These are phyloP conservation scores for Cephalotes varians DNA, from an alignment of 2,888 invertebrate species.

Conservation along the genomic window DNA sequence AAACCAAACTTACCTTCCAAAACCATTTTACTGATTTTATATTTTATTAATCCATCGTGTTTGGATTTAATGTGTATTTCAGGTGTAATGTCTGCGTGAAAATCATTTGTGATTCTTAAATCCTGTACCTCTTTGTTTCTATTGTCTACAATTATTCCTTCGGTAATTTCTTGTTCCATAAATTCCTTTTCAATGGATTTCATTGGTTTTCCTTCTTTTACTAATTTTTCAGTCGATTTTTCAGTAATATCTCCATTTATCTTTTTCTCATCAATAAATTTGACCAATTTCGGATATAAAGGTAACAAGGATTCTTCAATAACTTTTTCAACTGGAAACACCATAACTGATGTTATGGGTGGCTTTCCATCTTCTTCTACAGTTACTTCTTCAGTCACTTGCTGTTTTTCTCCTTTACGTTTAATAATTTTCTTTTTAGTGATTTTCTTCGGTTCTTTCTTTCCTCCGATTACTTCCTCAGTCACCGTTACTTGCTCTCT, in stretches of 20 bases:
- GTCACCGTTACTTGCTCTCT: slow-evolving; percentile 59
- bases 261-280: no score
- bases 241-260: no score
- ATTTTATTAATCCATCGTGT: slow-evolving; percentile 80
- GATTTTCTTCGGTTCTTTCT: slow-evolving; percentile 80
- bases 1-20: slow-evolving; percentile 77
- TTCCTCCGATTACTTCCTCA: slow-evolving; percentile 70
- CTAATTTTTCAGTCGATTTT: slow-evolving; percentile 30
- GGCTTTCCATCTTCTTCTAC: no score
- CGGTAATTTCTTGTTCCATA: slow-evolving; percentile 71
- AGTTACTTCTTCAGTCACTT: no score
- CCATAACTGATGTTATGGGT: no score
- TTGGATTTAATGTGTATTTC: slow-evolving; percentile 81
- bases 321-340: no score
- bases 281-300: no score
- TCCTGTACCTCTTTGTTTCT: neutral
- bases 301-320: no score
- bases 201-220: slow-evolving; percentile 80
- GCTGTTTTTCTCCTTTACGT: no score
- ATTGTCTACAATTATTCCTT: slow-evolving; percentile 79
- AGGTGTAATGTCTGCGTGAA: slow-evolving; percentile 78
- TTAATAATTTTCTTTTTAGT: slow-evolving; percentile 54
- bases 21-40: slow-evolving; percentile 77
- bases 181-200: slow-evolving; percentile 68
- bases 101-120: slow-evolving; percentile 63